These are phyloP conservation scores for Zaprionus vittiger DNA, from an alignment of 1,140 invertebrate genomes.

Conservation along the genomic window DNA sequence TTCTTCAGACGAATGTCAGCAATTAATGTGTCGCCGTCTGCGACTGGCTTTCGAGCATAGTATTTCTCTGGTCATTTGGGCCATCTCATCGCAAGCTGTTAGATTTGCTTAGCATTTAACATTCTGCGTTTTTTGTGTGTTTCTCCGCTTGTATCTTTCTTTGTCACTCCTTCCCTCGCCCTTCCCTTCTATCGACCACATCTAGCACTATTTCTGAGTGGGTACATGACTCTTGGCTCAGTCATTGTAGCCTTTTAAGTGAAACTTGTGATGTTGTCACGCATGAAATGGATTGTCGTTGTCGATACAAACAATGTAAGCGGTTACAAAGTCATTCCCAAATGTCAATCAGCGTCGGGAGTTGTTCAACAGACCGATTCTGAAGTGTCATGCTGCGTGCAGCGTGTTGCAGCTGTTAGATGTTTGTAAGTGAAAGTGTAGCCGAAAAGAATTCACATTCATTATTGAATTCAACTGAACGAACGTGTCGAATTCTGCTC, in stretches of 20 bases:
- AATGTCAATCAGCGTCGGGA: conserved; percentile 37
- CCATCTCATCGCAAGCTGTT: conserved; percentile 52
- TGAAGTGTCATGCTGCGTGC: conserved; percentile 38
- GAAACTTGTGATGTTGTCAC: conserved; percentile 74
- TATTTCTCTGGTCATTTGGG: conserved; percentile 64
- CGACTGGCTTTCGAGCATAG: conserved; percentile 54
- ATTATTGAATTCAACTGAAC: background rate
- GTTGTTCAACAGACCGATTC: conserved; percentile 43
- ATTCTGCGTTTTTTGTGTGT: conserved; percentile 45
- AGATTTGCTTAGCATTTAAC: conserved; percentile 71
- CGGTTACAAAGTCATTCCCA: conserved; percentile 50
- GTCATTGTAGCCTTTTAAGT: conserved; percentile 60
- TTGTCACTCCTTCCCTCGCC: background rate
- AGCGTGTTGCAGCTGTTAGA: conserved; percentile 8
- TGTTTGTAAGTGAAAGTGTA: conserved; percentile 45
- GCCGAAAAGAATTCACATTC: conserved; percentile 6
- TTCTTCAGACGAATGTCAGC: conserved; percentile 67
- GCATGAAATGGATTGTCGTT: conserved; percentile 66
- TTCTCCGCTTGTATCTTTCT: conserved; percentile 1
- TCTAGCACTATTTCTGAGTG: conserved; percentile 38
- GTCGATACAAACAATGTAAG: conserved; percentile 46
- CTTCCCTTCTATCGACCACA: conserved; percentile 9
- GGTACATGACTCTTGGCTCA: conserved; percentile 31
- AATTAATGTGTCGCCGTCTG: conserved; percentile 74
- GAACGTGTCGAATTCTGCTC: background rate